A percentile compares a stretch with the other conserved stretches of the same genome.
These are phyloP conservation scores for Arothron firmamentum DNA, from an alignment of 2,113 vertebrate species.

Conservation along the genomic window DNA sequence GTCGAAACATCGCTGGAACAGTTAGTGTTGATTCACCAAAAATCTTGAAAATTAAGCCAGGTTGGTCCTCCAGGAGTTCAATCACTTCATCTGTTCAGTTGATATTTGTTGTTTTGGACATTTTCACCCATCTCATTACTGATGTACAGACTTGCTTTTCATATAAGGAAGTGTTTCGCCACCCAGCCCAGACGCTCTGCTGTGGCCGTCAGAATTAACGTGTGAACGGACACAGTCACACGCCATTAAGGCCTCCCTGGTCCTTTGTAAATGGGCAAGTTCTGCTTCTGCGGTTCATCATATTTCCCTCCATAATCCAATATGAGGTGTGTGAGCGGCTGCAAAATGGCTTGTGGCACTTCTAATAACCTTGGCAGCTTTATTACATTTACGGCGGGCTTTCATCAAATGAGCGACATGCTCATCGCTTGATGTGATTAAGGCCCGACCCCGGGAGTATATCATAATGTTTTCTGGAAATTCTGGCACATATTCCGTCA, in stretches of 20 bases:
- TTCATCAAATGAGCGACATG: constrained; percentile 58
- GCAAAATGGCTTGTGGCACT: constrained; percentile 66
- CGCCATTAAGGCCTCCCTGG: constrained; percentile 50
- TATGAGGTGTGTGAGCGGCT: constrained; percentile 55
- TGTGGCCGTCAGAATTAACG: constrained; percentile 38
- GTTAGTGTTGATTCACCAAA: no score
- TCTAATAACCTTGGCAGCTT: constrained; percentile 67
- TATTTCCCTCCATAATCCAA: constrained; percentile 62
- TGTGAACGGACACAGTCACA: constrained; percentile 56
- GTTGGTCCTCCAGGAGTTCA: no score
- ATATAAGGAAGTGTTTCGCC: background rate
- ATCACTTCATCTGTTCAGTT: no score
- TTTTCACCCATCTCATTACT: no score
- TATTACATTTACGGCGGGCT: constrained; percentile 65
- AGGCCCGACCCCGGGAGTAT: constrained; percentile 22
- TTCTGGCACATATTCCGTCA: background rate
- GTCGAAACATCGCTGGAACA: no score
- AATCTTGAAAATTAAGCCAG: no score
- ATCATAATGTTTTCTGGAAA: constrained; percentile 32
- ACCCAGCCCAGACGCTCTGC: constrained; percentile 1
- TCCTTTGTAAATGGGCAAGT: constrained; percentile 47
- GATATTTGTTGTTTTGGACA: no score
- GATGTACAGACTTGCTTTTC: no score
- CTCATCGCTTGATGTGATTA: constrained; percentile 64
- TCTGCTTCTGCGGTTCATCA: constrained; percentile 53